Evolutionary conservation across 2,888 invertebrate species (phyloP).

Genomic region (Zhuqinia jingwanae): DNA sequence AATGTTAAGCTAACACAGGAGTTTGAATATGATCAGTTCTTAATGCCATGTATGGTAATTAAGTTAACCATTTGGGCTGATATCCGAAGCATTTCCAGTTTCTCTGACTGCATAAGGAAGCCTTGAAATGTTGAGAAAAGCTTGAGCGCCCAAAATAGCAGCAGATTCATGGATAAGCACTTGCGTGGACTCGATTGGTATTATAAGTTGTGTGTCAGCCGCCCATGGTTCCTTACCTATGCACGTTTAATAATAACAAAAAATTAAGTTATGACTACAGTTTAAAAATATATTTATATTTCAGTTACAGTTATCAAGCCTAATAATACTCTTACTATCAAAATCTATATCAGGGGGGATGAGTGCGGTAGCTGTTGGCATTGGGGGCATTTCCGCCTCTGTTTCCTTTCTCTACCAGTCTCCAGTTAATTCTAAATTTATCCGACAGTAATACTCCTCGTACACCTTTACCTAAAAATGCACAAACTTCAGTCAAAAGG

Average conservation of each 20-base stretch:
- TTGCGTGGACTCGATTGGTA: constrained; percentile 96
- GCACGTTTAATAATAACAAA: constrained; percentile 77
- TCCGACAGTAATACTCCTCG: too few species aligned
- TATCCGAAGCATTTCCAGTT: constrained; percentile 92
- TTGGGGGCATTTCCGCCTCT: not conserved
- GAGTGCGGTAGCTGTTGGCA: constrained; percentile 34
- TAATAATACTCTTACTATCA: constrained; percentile 59
- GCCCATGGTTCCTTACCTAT: constrained; percentile 96
- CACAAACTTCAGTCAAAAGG: too few species aligned
- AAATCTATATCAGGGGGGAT: constrained; percentile 72
- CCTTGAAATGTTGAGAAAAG: constrained; percentile 92
- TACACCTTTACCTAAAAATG: too few species aligned
- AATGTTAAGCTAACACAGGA: too few species aligned
- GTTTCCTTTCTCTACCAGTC: not conserved
- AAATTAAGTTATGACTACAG: not conserved
- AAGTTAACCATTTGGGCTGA: constrained; percentile 91
- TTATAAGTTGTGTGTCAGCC: constrained; percentile 91
- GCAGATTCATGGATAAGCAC: constrained; percentile 96
- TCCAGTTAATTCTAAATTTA: too few species aligned
- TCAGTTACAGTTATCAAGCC: not conserved
- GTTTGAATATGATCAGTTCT: too few species aligned
- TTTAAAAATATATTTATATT: not conserved
- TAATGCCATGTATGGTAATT: too few species aligned
- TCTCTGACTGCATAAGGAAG: constrained; percentile 73
- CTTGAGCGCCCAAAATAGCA: constrained; percentile 95